Conservation (phyloP, 1,140 invertebrate genomes). For the Plectrocnemia conspersa region DNA sequence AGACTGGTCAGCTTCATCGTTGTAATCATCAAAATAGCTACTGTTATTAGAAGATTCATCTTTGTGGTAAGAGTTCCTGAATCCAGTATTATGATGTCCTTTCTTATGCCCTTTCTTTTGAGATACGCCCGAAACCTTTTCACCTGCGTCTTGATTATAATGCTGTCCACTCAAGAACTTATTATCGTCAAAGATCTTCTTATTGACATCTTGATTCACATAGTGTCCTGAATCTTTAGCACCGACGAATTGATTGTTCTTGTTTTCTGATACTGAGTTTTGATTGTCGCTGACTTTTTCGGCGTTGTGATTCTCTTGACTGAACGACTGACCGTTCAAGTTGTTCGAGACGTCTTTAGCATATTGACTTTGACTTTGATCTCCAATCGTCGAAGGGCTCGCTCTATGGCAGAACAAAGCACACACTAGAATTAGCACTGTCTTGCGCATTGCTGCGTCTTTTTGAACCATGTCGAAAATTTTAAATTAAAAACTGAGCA, state of each 20-base stretch:
- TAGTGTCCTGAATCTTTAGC: constrained; percentile 47
- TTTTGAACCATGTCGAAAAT: constrained; percentile 20
- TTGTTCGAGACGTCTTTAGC: constrained; percentile 45
- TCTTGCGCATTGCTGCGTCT: constrained; percentile 16
- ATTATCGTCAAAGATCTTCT: constrained; percentile 42
- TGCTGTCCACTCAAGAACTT: constrained; percentile 46
- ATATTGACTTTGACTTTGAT: constrained; percentile 33
- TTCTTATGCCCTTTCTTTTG: constrained; percentile 56
- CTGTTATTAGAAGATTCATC: constrained; percentile 62
- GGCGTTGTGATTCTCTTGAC: constrained; percentile 45
- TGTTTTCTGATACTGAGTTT: constrained; percentile 43
- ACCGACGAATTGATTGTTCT: constrained; percentile 46
- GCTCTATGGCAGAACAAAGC: constrained; percentile 20
- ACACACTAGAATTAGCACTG: constrained; percentile 22
- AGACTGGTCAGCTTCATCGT: constrained; percentile 54
- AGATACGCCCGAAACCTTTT: constrained; percentile 44
- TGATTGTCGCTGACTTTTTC: constrained; percentile 48
- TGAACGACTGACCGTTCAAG: constrained; percentile 42
- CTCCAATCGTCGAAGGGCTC: constrained; percentile 40
- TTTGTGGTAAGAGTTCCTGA: constrained; percentile 61
- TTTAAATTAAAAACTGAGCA: background rate
- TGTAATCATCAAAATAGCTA: constrained; percentile 59
- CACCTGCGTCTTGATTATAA: constrained; percentile 44
- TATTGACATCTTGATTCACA: constrained; percentile 46
- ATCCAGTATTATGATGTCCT: constrained; percentile 60